Conservation (phyloP, 2,113 vertebrate genomes). For the Chauna torquata region DNA sequence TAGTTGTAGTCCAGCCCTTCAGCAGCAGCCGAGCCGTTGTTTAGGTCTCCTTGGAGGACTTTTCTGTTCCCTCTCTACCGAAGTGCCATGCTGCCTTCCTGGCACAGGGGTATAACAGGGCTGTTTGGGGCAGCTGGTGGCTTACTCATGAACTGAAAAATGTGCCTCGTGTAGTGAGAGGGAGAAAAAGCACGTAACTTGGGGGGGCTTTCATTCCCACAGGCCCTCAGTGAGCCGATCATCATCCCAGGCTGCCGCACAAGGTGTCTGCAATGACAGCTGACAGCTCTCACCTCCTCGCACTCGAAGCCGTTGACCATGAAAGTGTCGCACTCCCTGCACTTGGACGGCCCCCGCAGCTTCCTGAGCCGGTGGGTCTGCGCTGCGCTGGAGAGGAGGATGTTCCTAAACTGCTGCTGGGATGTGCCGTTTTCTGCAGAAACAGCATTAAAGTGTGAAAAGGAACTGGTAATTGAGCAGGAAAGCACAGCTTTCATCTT, state of each 20-base stretch:
- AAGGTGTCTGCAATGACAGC: rapidly evolving
- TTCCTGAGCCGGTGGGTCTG: slow-evolving; percentile 86
- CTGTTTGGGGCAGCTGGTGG: background rate
- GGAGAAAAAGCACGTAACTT: background rate
- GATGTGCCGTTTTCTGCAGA: slow-evolving; percentile 63
- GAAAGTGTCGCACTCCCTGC: slow-evolving; percentile 91
- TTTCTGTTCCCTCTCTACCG: background rate
- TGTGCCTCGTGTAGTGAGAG: rapidly evolving
- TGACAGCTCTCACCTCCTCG: slow-evolving; percentile 84
- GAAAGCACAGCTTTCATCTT: rapidly evolving
- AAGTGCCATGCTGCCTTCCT: background rate
- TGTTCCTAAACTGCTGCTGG: slow-evolving; percentile 67
- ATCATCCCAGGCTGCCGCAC: background rate
- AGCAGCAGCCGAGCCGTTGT: background rate
- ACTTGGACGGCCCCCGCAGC: slow-evolving; percentile 87
- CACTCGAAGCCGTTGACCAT: slow-evolving; percentile 92
- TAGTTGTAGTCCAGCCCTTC: background rate
- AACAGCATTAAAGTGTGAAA: rapidly evolving
- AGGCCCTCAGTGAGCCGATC: background rate
- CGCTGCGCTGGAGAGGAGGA: slow-evolving; percentile 79
- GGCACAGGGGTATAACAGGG: background rate
- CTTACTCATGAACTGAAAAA: background rate
- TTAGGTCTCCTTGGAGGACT: background rate
- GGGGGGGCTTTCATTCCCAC: rapidly evolving
- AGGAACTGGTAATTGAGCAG: rapidly evolving